These are phyloP conservation scores for Sciurus niger DNA, from an alignment of 2,113 vertebrate species.

Conservation along the genomic window DNA sequence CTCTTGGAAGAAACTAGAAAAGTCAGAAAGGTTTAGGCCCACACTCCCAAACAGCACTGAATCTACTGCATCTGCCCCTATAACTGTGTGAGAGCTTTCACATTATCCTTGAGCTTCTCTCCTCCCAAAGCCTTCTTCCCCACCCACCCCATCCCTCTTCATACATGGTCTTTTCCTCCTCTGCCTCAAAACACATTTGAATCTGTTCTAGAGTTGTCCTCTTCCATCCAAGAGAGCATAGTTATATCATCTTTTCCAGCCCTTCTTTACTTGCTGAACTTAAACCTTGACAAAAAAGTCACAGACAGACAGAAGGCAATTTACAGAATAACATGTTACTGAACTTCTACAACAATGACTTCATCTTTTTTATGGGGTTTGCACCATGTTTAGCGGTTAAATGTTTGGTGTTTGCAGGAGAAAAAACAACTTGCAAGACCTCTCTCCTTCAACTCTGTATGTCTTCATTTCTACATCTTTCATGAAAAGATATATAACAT, in stretches of 20 bases:
- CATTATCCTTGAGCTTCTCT: accelerated
- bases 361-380: background rate
- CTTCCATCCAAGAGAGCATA: background rate
- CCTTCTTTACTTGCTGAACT: background rate
- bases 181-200: background rate
- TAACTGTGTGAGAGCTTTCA: accelerated
- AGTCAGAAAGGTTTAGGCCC: background rate
- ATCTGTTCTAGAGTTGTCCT: background rate
- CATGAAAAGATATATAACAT: background rate
- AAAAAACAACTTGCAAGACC: background rate
- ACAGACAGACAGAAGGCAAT: background rate
- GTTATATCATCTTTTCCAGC: background rate
- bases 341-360: background rate
- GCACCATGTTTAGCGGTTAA: constrained; percentile 1
- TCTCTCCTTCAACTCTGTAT: background rate
- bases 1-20: background rate
- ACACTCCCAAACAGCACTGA: background rate
- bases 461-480: background rate
- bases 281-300: background rate
- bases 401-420: background rate
- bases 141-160: background rate
- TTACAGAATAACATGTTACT: background rate
- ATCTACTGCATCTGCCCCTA: background rate
- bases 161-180: no score
- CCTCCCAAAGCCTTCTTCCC: background rate